Conservation (phyloP, 2,888 invertebrate species). For the Drosophila prolongata region DNA sequence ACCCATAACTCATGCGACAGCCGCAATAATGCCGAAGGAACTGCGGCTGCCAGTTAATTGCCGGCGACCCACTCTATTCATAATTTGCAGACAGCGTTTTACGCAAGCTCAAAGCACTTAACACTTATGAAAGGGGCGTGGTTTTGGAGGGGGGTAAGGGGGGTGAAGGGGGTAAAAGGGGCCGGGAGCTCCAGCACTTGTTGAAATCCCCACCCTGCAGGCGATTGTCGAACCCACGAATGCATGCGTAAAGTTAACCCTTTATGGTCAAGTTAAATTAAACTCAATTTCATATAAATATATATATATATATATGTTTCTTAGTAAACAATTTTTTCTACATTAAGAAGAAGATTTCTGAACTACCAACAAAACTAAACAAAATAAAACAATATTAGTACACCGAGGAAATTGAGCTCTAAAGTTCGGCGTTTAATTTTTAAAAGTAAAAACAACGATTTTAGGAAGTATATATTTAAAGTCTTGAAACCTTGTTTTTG, state of each 20-base stretch:
- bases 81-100: slow-evolving; percentile 51
- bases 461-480: no score
- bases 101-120: slow-evolving; percentile 54
- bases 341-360: no score
- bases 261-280: neutral
- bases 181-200: slow-evolving; percentile 11
- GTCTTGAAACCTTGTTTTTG: no score
- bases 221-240: slow-evolving; percentile 22
- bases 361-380: no score
- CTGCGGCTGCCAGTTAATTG: slow-evolving; percentile 63
- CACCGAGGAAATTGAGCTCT: no score
- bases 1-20: slow-evolving; percentile 58
- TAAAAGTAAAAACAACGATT: no score
- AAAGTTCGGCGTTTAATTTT: no score
- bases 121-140: slow-evolving; percentile 28
- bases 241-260: slow-evolving; percentile 49
- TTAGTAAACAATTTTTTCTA: no score
- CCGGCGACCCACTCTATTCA: slow-evolving; percentile 41
- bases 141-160: neutral
- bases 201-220: slow-evolving; percentile 54
- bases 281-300: no score
- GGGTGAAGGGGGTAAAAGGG: neutral
- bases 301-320: no score
- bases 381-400: no score
- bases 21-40: slow-evolving; percentile 28